These are phyloP conservation scores for Heliangelus exortis DNA, from an alignment of 2,797 vertebrate genomes.

Conservation along the genomic window DNA sequence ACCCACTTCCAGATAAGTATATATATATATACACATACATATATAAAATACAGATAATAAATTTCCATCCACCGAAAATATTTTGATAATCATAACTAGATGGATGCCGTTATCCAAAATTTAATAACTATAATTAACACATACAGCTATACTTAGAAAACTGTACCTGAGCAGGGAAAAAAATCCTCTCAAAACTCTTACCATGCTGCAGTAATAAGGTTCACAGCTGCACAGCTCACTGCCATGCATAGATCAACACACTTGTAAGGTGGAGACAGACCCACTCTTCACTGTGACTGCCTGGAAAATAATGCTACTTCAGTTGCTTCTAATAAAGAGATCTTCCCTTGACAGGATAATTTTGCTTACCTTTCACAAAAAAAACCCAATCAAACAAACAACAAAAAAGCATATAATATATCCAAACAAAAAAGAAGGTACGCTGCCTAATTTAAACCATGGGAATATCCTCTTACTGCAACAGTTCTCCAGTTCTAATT, in stretches of 20 bases:
- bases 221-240: not conserved
- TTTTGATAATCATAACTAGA: not conserved
- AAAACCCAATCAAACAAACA: no score
- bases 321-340: not conserved
- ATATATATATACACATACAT: not conserved
- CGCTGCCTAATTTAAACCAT: not conserved
- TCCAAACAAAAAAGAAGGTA: not conserved
- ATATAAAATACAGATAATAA: not conserved
- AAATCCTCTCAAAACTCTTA: not conserved
- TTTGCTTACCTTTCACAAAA: not conserved
- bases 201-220: not conserved
- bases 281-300: not conserved
- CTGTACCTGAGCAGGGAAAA: not conserved
- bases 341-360: not conserved
- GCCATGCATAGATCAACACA: not conserved
- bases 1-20: not conserved
- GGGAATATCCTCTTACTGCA: not conserved
- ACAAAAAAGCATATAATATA: not conserved
- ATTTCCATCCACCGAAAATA: not conserved
- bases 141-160: not conserved
- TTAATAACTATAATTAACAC: not conserved
- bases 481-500: not conserved
- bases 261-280: not conserved
- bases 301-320: not conserved
- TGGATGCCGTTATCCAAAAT: not conserved